These are phyloP conservation scores for Melanitta fusca DNA, from an alignment of 2,797 vertebrate genomes.

Conservation along the genomic window DNA sequence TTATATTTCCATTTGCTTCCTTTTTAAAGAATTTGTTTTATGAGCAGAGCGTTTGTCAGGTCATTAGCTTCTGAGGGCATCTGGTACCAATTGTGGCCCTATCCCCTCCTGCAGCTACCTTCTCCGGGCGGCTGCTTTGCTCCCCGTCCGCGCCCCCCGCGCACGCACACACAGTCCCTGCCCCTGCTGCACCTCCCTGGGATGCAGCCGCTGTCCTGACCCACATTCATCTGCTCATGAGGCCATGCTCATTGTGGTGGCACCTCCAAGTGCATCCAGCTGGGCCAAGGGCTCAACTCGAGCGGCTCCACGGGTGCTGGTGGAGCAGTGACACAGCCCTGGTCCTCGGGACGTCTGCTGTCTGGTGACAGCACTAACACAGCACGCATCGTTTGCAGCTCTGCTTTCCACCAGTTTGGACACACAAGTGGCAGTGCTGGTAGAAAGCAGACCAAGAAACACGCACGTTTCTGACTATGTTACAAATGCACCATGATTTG, in stretches of 20 bases:
- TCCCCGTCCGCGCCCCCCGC: background rate
- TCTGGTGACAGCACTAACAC: background rate
- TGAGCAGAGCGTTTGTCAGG: slow-evolving; percentile 76
- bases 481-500: background rate
- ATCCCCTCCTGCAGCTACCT: slow-evolving; percentile 48
- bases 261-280: background rate
- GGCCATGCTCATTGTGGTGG: background rate
- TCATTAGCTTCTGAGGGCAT: slow-evolving; percentile 80
- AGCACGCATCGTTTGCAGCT: background rate
- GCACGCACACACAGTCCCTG: background rate
- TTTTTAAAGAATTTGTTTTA: slow-evolving; percentile 83
- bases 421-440: fast-evolving
- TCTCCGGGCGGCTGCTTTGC: background rate
- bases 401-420: background rate
- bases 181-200: background rate
- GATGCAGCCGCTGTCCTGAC: no score
- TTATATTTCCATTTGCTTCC: slow-evolving; percentile 83
- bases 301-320: background rate
- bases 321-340: background rate
- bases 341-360: fast-evolving
- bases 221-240: background rate
- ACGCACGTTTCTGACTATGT: background rate
- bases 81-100: slow-evolving; percentile 78
- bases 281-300: background rate
- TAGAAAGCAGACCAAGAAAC: background rate